Base-by-base conservation (phyloP, 2,113 vertebrate species). In the Macrotus californicus region DNA sequence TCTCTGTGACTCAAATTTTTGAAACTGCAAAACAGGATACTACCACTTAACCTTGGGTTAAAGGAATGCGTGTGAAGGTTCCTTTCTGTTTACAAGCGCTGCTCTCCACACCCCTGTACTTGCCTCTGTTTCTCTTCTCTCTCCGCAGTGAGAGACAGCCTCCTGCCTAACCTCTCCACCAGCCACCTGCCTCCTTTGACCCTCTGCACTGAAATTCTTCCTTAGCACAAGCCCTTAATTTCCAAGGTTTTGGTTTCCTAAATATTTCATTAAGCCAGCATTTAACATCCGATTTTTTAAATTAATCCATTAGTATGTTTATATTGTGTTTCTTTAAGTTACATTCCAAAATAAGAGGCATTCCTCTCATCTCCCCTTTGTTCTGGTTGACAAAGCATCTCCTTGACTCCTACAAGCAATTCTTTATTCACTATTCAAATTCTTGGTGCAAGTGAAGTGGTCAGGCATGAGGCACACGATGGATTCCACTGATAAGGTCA, bases 11-110 rank as follows among this genome's bases (percentile, higher is more conserved):
- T 97, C 95, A 97, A 93, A 95, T n/a, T 67, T 67, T 85, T 80
- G 89, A 94, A 82, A 87, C 95, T 94, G 54, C 43, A 97, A 95
- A 97, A 97, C 94, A 96, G 96, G 92, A 97, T 88, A 90, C 69
- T 64, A 88, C 80, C 94, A 93, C 82, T 95, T 94, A 96, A 93
- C 70, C 85, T 75, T 87, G 90, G 88, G 77, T 73, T 93, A 54
- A 80, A 94, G 84, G 81, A 93, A 94, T 64, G 56, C 81, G 70
- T 54, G 72, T 50, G 70, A 93, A 95, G 67, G 86, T 41, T 69
- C 67, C 64, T 93, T 95, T 87, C 73, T 93, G 29, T 84, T 94
- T 87, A 50, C 56, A 76, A 81, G 84, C 24, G 26, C 15, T 73
- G 5, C 34, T 70, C 46, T 31, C 76, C 70, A 67, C 10, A 14